Evolutionary conservation across 2,888 invertebrate species (phyloP).

Genomic region (Caenorhabditis uteleia): DNA sequence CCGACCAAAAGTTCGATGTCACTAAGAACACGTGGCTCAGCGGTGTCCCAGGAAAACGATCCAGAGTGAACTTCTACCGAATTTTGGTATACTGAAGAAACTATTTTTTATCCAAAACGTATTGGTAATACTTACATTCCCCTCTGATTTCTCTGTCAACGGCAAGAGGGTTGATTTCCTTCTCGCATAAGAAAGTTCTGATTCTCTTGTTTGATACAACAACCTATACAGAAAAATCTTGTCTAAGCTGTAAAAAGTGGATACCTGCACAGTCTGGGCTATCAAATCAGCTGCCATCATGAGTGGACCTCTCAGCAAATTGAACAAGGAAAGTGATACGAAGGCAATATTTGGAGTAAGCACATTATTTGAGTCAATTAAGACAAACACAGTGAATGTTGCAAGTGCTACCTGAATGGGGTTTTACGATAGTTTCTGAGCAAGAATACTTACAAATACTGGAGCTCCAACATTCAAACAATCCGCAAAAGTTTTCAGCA

Average conservation of each 20-base stretch:
- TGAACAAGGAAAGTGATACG: slow-evolving; percentile 94
- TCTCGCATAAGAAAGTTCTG: slow-evolving; percentile 57
- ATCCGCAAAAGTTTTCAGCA: slow-evolving; percentile 60
- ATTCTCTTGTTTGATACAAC: slow-evolving; percentile 63
- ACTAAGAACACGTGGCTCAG: slow-evolving; percentile 17
- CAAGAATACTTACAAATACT: slow-evolving; percentile 61
- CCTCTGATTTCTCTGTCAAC: slow-evolving; percentile 38
- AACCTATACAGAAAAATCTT: slow-evolving; percentile 21
- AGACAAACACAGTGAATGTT: slow-evolving; percentile 61
- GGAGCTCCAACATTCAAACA: slow-evolving; percentile 64
- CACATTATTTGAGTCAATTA: slow-evolving; percentile 55
- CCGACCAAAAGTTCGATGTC: slow-evolving; percentile 34
- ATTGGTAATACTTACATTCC: slow-evolving; percentile 28
- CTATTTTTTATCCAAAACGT: neutral
- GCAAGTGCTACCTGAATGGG: slow-evolving; percentile 61
- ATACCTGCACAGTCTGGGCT: slow-evolving; percentile 65
- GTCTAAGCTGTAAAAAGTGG: neutral
- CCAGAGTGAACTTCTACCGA: slow-evolving; percentile 41
- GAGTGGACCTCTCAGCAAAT: slow-evolving; percentile 75
- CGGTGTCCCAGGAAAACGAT: slow-evolving; percentile 40
- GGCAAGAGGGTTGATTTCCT: slow-evolving; percentile 35
- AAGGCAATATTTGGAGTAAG: slow-evolving; percentile 78
- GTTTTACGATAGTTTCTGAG: no score
- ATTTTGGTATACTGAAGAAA: slow-evolving; percentile 39
- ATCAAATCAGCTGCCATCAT: slow-evolving; percentile 72